Evolutionary conservation across 2,888 invertebrate species (phyloP), one percentile per base, ranked within the genome.

Genomic region (Eurytoma californica): DNA sequence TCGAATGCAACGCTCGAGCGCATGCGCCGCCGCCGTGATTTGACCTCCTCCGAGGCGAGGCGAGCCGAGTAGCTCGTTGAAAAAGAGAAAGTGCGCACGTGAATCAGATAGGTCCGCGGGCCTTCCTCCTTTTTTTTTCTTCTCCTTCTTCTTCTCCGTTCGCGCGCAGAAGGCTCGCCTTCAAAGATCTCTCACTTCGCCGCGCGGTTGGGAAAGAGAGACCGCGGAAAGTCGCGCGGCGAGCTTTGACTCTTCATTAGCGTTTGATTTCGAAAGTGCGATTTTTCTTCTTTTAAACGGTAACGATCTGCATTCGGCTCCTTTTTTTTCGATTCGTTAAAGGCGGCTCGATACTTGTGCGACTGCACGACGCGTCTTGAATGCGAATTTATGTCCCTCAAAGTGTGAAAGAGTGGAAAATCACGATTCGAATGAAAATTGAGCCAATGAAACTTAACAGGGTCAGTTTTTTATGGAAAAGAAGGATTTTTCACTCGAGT

Each of bases 81-180:
- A 76, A 78, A 82, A 80, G 78, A 80, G 80, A 80, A 80, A 75
- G 78, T 75, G 78, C 69, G 75, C 80, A 72, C 80, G 80, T 74
- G 82, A 80, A 73, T 77, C 76, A 76, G 80, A 76, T 76, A 76
- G 49, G n/a, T 16, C 49, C 20, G 67, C 9, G 51, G 14, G 66
- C 47, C 57, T n/a, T 47, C 51, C 67, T 24, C 58, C n/a, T 65
- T 16, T 66, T 4, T 53, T 16, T 39, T n/a, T 39, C 20, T 20
- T 20, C 20, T 28, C 24, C 60, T 30, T 57, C 28, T 47, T 55
- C 61, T 3, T 60, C 39, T 20, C 28, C 20, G 49, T 39, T 47
- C 20, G 63, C 49, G 61, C 18, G 70, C 20, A 24, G 13, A 68
- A 69, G 67, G 49, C 24, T 68, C 61, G 66, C 55, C 63, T 74